Conservation (phyloP, 2,113 vertebrate species). For the Xiphorhynchus elegans region DNA sequence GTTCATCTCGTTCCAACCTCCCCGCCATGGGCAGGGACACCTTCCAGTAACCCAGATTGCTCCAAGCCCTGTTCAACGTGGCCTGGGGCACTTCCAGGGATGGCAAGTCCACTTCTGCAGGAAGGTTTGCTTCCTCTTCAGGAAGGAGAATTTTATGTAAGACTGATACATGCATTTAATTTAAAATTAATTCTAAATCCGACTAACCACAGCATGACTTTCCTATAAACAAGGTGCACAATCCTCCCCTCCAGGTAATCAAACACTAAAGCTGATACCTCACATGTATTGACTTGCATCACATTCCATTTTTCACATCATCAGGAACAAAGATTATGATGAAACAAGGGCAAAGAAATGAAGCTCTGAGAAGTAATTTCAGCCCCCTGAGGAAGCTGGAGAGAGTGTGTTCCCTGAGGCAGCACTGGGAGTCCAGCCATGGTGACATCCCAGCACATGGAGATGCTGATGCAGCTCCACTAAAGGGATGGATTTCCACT, state of each 20-base stretch:
- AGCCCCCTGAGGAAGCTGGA: not conserved
- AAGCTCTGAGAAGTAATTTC: not conserved
- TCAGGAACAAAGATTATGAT: not conserved
- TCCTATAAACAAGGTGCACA: not conserved
- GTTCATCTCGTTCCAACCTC: not conserved
- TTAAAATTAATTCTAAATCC: not conserved
- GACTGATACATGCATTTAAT: not conserved
- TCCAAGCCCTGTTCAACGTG: not conserved
- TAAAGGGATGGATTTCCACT: not conserved
- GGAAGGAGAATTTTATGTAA: not conserved
- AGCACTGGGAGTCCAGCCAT: not conserved
- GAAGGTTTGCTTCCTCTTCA: too few relatives aligned
- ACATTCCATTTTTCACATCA: not conserved
- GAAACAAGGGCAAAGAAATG: not conserved
- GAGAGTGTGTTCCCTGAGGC: not conserved
- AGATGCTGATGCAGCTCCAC: not conserved
- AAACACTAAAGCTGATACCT: not conserved
- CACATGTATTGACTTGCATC: not conserved
- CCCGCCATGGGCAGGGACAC: not conserved
- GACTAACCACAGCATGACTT: not conserved
- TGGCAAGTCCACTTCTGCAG: not conserved
- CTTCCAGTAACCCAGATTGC: not conserved
- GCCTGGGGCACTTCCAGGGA: not conserved
- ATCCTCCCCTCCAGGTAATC: not conserved
- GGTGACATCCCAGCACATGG: rapidly evolving